Evolutionary conservation across 2,797 vertebrate species (phyloP).

Genomic region (Sciurus carolinensis): DNA sequence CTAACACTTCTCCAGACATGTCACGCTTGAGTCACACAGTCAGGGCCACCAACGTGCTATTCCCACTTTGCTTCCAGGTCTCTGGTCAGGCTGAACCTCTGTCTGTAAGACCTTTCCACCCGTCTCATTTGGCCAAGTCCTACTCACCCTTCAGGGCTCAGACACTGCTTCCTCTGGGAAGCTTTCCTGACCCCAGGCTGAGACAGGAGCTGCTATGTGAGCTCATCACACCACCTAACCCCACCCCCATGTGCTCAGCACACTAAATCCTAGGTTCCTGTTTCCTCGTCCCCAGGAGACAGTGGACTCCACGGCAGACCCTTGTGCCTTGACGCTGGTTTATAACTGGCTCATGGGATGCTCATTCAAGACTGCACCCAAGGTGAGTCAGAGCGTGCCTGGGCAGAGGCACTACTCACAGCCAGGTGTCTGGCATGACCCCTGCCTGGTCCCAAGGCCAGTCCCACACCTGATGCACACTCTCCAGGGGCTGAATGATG

Average conservation of each 20-base stretch:
- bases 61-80: not conserved
- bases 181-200: not conserved
- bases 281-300: not conserved
- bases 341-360: not conserved
- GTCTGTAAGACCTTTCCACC: not conserved
- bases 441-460: not conserved
- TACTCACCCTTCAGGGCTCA: not conserved
- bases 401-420: not conserved
- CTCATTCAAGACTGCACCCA: not conserved
- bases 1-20: not conserved
- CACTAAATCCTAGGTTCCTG: not conserved
- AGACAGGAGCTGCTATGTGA: not conserved
- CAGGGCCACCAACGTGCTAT: not conserved
- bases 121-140: not conserved
- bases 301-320: not conserved
- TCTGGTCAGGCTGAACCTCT: not conserved
- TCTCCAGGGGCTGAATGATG: not conserved
- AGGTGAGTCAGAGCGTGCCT: constrained; percentile 48
- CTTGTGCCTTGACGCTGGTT: not conserved
- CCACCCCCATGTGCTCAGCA: not conserved
- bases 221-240: not conserved
- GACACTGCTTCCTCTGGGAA: constrained; percentile 1
- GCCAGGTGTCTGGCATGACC: not conserved
- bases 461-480: not conserved
- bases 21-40: not conserved